These are phyloP conservation scores for Hoplodrina blanda DNA, from an alignment of 2,888 invertebrate genomes.

Conservation along the genomic window DNA sequence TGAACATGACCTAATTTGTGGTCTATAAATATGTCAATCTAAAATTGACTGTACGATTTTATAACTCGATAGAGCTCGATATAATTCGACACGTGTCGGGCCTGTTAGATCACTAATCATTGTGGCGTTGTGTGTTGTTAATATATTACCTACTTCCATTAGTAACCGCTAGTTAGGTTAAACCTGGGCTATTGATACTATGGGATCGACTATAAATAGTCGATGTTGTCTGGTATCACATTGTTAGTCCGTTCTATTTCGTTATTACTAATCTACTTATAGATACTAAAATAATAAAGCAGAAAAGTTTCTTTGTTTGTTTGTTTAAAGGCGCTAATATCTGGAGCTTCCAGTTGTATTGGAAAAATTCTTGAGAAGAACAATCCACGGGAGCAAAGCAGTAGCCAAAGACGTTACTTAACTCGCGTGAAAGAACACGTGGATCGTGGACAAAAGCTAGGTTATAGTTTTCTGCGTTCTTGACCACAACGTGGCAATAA, in stretches of 20 bases:
- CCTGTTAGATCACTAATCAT: conserved; percentile 27
- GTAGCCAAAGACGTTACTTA: no score
- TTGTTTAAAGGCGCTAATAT: no score
- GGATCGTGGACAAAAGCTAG: no score
- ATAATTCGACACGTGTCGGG: conserved; percentile 42
- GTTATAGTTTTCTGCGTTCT: neutral
- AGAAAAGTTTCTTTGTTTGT: no score
- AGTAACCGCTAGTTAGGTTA: conserved; percentile 22
- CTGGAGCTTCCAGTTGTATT: no score
- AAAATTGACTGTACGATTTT: conserved; percentile 22
- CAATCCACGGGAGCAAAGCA: no score
- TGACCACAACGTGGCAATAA: neutral
- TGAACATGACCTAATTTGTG: conserved; percentile 38
- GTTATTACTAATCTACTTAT: no score
- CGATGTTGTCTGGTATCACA: neutral
- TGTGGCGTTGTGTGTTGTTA: conserved; percentile 30
- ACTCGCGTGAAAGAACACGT: no score
- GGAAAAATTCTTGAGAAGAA: no score
- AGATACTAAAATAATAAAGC: no score
- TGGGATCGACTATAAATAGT: neutral
- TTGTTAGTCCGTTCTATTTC: neutral
- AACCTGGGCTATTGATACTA: conserved; percentile 4
- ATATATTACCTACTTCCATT: conserved; percentile 21
- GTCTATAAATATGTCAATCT: conserved; percentile 40
- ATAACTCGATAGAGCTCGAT: conserved; percentile 39